Evolutionary conservation across 2,888 invertebrate species (phyloP).

Genomic region (Uropetala carovei): DNA sequence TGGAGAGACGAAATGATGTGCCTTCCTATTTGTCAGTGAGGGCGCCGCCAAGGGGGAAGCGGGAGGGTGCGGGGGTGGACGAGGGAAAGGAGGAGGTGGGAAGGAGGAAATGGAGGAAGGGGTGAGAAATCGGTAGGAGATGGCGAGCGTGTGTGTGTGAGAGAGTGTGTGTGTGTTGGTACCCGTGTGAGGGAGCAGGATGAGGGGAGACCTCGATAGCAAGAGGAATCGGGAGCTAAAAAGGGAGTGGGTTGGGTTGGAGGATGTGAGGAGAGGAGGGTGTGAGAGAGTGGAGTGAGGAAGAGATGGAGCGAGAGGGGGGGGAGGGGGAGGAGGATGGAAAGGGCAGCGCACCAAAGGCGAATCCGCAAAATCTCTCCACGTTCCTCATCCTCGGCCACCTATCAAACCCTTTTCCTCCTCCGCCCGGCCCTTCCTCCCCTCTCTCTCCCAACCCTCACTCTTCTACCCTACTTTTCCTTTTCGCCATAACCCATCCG

Average conservation of each 20-base stretch:
- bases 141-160: conserved; percentile 21
- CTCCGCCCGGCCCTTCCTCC: background rate
- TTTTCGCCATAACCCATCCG: conserved; percentile 58
- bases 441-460: background rate
- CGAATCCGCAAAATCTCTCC: conserved; percentile 59
- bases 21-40: conserved; percentile 55
- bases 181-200: background rate
- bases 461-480: conserved; percentile 50
- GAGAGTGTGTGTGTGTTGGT: background rate
- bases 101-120: background rate
- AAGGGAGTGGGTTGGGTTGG: background rate
- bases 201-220: conserved; percentile 33
- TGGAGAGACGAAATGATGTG: conserved; percentile 62
- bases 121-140: background rate
- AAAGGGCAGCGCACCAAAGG: conserved; percentile 28
- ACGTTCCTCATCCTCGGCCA: conserved; percentile 57
- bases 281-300: background rate
- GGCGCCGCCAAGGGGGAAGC: background rate
- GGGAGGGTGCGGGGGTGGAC: background rate
- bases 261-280: background rate
- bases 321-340: background rate
- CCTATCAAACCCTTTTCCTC: conserved; percentile 52
- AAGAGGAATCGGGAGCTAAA: background rate
- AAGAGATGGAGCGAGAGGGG: background rate
- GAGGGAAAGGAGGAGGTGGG: background rate